These are phyloP conservation scores for Enteromius argenteus DNA, from an alignment of 2,797 vertebrate species.

Conservation along the genomic window DNA sequence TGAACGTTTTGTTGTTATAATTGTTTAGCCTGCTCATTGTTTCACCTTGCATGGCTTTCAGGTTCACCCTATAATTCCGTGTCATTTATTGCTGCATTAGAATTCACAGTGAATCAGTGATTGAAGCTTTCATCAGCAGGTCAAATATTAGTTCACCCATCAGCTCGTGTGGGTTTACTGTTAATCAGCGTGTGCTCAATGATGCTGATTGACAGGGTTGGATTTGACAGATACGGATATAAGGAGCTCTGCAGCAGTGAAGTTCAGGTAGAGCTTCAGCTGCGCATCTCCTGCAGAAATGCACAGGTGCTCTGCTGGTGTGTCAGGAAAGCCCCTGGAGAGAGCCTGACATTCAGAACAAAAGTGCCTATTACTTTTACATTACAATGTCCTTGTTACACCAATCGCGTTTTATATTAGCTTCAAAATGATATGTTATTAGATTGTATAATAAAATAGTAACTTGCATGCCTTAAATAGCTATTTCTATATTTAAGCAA, in stretches of 20 bases:
- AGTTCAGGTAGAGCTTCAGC: constrained; percentile 45
- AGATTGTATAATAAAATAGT: not conserved
- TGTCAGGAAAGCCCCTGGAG: constrained; percentile 31
- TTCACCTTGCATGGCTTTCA: constrained; percentile 2
- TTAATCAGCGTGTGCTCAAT: constrained; percentile 9
- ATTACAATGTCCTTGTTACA: constrained; percentile 16
- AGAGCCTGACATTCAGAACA: constrained; percentile 28
- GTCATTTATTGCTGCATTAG: not conserved
- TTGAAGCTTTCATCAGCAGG: constrained; percentile 33
- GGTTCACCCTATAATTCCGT: not conserved
- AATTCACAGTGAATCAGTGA: not conserved
- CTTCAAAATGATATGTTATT: not conserved
- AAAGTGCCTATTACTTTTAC: not conserved
- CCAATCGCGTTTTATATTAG: not conserved
- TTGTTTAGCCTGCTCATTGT: not conserved
- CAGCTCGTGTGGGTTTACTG: constrained; percentile 36
- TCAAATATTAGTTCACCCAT: constrained; percentile 19
- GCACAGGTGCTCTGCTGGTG: constrained; percentile 44
- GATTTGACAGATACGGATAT: not conserved
- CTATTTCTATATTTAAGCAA: not conserved
- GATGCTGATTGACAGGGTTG: constrained; percentile 5
- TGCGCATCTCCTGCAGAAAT: constrained; percentile 52
- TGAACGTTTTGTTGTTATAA: not conserved
- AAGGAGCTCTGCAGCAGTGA: constrained; percentile 48
- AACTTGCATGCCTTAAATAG: not conserved